Conservation (phyloP, 2,888 invertebrate genomes). For the Eupeodes latifasciatus region DNA sequence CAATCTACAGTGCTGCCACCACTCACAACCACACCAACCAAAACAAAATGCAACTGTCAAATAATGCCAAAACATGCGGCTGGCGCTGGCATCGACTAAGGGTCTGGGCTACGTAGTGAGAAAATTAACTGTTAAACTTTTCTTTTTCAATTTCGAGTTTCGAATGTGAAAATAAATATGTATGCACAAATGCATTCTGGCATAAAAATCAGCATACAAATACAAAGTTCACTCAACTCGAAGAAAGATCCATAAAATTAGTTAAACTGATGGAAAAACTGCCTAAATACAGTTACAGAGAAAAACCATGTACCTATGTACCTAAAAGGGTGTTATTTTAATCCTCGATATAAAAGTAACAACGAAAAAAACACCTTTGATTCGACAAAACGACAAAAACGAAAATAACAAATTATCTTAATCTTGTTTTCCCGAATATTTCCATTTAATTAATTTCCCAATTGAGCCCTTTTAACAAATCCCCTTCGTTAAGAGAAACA, state of each 20-base stretch:
- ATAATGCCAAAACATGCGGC: constrained; percentile 16
- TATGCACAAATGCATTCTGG: constrained; percentile 8
- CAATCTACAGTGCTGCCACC: neutral
- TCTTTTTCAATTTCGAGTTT: constrained; percentile 34
- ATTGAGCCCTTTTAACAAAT: constrained; percentile 54
- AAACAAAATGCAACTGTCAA: constrained; percentile 36
- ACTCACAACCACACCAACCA: neutral
- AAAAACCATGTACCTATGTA: neutral
- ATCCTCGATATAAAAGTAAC: neutral
- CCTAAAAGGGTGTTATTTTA: too few relatives aligned
- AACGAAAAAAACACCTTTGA: neutral
- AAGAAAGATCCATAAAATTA: neutral
- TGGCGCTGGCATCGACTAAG: neutral
- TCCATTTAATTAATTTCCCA: constrained; percentile 65
- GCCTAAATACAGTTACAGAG: neutral
- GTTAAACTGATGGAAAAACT: neutral
- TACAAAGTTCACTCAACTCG: constrained; percentile 24
- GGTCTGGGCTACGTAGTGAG: neutral
- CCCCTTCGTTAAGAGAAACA: neutral
- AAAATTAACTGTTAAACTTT: constrained; percentile 35
- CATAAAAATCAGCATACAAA: neutral
- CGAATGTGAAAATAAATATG: neutral
- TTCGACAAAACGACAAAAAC: neutral
- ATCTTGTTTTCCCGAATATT: constrained; percentile 45
- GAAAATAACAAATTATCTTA: constrained; percentile 9